Percentiles rank a stretch among this genome's conserved stretches.
Conservation (phyloP, 2,797 vertebrate species). For the Pseudotriccus pelzelni region DNA sequence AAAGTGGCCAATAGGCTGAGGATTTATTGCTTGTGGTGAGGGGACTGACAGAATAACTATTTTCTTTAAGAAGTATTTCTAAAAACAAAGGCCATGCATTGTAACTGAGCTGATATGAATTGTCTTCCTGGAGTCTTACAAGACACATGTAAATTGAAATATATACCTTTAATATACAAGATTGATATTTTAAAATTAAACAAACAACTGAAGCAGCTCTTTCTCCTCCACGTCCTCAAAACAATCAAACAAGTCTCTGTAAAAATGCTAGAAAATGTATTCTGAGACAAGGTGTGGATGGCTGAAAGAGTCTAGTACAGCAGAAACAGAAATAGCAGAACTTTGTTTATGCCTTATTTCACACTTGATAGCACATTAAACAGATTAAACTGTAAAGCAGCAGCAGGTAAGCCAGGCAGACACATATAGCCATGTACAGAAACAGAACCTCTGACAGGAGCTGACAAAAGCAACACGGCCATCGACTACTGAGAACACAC, state of each 20-base stretch:
- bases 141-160: neutral
- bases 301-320: neutral
- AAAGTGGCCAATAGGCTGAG: neutral
- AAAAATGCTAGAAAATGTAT: neutral
- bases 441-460: neutral
- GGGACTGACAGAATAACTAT: neutral
- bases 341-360: neutral
- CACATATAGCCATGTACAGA: accelerated
- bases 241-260: neutral
- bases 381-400: neutral
- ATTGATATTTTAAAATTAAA: neutral
- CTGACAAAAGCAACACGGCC: neutral
- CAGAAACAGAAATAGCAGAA: neutral
- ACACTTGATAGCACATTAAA: neutral
- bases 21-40: neutral
- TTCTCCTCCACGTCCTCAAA: neutral
- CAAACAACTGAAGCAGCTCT: neutral
- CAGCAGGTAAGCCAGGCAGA: neutral
- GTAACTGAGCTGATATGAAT: neutral
- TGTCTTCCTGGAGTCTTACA: neutral
- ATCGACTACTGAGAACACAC: neutral
- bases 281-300: neutral
- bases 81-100: neutral
- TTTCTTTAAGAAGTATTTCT: neutral
- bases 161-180: neutral